Evolutionary conservation across 2,797 vertebrate species (phyloP).

Genomic region (Ceyx erithaca): DNA sequence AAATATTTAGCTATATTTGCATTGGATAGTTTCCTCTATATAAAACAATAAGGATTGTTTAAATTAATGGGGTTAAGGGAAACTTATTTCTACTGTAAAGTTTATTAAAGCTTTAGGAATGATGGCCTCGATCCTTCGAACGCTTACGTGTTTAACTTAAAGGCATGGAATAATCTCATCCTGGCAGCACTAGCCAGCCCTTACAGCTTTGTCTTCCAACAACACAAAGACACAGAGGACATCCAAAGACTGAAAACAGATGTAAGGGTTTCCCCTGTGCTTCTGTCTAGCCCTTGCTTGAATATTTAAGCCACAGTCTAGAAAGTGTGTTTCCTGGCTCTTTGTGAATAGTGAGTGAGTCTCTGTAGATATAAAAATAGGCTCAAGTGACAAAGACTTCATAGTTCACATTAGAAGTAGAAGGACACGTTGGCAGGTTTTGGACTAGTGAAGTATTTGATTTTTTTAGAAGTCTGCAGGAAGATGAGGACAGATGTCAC

Average conservation of each 20-base stretch:
- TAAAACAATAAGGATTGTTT: slow-evolving; percentile 77
- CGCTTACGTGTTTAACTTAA: slow-evolving; percentile 22
- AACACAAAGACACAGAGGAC: not conserved
- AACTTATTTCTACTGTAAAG: slow-evolving; percentile 72
- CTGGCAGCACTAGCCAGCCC: not conserved
- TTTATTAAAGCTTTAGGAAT: slow-evolving; percentile 74
- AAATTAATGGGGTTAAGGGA: slow-evolving; percentile 73
- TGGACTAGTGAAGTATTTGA: not conserved
- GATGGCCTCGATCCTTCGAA: slow-evolving; percentile 68
- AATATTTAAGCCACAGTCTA: not conserved
- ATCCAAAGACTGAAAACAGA: not conserved
- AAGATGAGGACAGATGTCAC: not conserved
- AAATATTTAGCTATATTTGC: slow-evolving; percentile 80
- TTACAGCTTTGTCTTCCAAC: not conserved
- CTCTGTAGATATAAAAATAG: not conserved
- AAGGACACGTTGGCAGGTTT: not conserved
- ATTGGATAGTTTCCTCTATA: slow-evolving; percentile 74
- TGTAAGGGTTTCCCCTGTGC: not conserved
- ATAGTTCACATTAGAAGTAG: not conserved
- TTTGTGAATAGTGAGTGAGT: not conserved
- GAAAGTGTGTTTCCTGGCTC: not conserved
- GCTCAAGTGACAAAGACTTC: not conserved
- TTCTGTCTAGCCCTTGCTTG: not conserved
- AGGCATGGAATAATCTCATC: slow-evolving; percentile 43
- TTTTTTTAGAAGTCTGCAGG: not conserved